phyloP scores from a whole-genome alignment of 2,113 vertebrate species.

The Rutilus rutilus region DNA sequence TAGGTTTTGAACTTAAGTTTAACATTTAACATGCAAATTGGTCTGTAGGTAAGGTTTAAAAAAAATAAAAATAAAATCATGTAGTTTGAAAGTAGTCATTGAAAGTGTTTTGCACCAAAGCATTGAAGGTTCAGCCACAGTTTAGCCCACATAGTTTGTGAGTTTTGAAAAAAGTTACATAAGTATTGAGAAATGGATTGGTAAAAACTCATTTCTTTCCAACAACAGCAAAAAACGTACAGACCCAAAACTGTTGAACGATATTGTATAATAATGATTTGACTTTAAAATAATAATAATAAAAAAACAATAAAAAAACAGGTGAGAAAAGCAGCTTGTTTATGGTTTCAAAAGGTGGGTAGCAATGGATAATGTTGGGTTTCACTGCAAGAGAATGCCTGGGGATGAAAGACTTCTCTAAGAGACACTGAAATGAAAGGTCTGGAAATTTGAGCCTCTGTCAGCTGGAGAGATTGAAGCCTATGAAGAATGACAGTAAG shows the following conservation, averaged over 20 bases:
- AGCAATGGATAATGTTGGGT: neutral
- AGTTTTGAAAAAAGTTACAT: no score
- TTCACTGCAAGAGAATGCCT: neutral
- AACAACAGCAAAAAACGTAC: neutral
- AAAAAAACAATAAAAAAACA: accelerated
- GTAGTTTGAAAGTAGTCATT: no score
- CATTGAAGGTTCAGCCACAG: no score
- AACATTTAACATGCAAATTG: no score
- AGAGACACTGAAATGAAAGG: slow-evolving; percentile 12
- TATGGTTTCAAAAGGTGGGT: neutral
- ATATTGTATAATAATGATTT: neutral
- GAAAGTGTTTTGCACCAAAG: no score
- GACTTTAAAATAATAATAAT: neutral
- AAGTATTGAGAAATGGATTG: no score
- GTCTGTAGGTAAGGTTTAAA: no score
- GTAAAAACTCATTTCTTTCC: neutral
- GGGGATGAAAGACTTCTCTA: slow-evolving; percentile 18
- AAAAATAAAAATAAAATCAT: no score
- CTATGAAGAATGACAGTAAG: slow-evolving; percentile 45
- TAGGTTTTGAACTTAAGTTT: no score
- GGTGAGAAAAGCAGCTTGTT: neutral
- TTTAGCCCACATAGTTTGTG: no score
- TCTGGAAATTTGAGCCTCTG: slow-evolving; percentile 28
- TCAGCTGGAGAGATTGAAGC: slow-evolving; percentile 20
- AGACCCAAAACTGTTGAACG: neutral